A percentile compares a stretch with the other conserved stretches of the same genome.
Evolutionary conservation across 2,113 vertebrate species (phyloP).

Genomic region (Fulica atra): DNA sequence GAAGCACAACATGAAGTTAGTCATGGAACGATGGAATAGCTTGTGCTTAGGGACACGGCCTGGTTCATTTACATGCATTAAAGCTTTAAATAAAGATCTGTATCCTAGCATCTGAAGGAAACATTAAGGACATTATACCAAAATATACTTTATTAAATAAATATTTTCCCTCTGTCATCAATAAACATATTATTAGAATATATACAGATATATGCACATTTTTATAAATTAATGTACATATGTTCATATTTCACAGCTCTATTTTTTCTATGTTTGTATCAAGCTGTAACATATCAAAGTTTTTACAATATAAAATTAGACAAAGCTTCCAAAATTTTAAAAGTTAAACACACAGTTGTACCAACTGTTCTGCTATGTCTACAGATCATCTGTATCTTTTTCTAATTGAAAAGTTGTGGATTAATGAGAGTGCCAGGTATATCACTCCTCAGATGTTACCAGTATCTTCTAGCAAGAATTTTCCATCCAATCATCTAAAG

Average conservation of each 20-base stretch:
- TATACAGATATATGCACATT: background rate
- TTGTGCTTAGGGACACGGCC: background rate
- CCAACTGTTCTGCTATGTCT: background rate
- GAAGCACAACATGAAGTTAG: too few relatives aligned
- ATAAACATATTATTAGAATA: background rate
- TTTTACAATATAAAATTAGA: background rate
- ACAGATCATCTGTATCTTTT: background rate
- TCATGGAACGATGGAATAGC: background rate
- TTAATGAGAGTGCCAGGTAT: background rate
- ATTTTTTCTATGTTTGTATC: background rate
- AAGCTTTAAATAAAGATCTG: background rate
- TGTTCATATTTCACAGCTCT: background rate
- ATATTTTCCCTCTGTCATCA: background rate
- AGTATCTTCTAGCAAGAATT: background rate
- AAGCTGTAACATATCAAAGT: background rate
- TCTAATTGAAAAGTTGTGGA: background rate
- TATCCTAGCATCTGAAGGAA: background rate
- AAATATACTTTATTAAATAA: conserved; percentile 59
- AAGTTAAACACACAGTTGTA: background rate
- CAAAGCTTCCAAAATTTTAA: background rate
- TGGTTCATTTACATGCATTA: background rate
- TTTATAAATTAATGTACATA: background rate
- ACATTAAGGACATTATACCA: background rate
- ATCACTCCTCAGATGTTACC: background rate
- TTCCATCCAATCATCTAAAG: background rate